Evolutionary conservation across 2,888 invertebrate genomes (phyloP), one percentile per base, ranked within the genome.

Genomic region (Euzophera pinguis): DNA sequence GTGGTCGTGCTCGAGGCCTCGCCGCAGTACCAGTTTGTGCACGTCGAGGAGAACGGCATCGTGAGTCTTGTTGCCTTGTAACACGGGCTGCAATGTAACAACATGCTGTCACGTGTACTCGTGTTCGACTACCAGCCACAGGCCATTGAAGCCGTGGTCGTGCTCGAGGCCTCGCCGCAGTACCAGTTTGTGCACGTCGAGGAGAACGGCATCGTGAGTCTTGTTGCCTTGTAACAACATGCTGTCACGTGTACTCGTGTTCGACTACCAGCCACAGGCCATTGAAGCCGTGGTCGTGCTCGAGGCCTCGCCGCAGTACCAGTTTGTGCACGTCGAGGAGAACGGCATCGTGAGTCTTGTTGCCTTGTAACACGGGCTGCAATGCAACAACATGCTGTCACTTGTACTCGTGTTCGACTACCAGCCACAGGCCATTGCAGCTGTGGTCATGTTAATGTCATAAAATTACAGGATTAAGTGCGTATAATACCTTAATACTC

Each of bases 361-460:
- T n/a, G n/a, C n/a, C n/a, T n/a, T n/a, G n/a, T n/a, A n/a, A n/a
- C n/a, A n/a, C n/a, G n/a, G n/a, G n/a, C n/a, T n/a, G n/a, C n/a
- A n/a, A n/a, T n/a, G n/a, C n/a, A n/a, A n/a, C n/a, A n/a, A n/a
- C n/a, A n/a, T n/a, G n/a, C n/a, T n/a, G n/a, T n/a, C n/a, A n/a
- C 92, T 98, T 22, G 96, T 98, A 0, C 95, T 96, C 0, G 95
- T 99, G 6, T 98, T 99, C 85, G 99, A 99, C 90, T 98, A 98
- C 84, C 95, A 97, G 95, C 93, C 93, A 47, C 93, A 93, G 59
- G 92, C 95, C 59, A 93, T 97, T 54, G 97, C 97, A 80, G 96
- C 96, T 0, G 94, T 96, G 0, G 95, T 99, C 0, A 96, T 97
- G 10, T 88, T 98, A n/a, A n/a, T n/a, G n/a, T n/a, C n/a, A n/a